Evolutionary conservation across 2,797 vertebrate species (phyloP), one percentile per base, ranked within the genome.

Genomic region (Psittacula derbiana): DNA sequence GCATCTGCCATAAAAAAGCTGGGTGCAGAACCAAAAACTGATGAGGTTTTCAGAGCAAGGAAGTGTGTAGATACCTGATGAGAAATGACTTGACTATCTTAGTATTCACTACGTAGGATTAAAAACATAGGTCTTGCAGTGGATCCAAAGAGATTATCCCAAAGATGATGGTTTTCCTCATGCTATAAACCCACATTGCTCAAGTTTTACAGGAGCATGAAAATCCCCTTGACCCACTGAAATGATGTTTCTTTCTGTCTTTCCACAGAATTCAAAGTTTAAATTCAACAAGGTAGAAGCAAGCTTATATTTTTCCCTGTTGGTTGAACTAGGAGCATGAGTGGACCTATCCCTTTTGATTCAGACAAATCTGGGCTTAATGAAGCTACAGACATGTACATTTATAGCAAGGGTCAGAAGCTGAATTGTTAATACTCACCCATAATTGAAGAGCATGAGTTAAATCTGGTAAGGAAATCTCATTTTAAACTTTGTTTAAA

Each of bases 391-490:
- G 73, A 88, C 28, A 5, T 24, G 43, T 70, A 44, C 44, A 16
- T 91, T 88, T 92, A 67, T 75, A 74, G 72, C 57, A 90, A 86
- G 90, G 55, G 70, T 88, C 78, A 81, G 85, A 85, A 80, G 30
- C 38, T 49, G 69, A 87, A 64, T 61, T 84, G 73, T 85, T 91
- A 93, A 73, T 84, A 81, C 20, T 81, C 53, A 43, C 69, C 28
- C 28, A 40, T 75, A 90, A 92, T 89, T 92, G 85, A 95, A 90
- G 50, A 94, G 65, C 6, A 58, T 47, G 40, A 43, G 46, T 83
- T 92, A 87, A 61, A 71, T 93, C 94, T 75, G 50, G 72, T 64
- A 71, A 92, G 62, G 47, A 88, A 95, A 64, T 73, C 36, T 90
- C 62, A 75, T 82, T 58, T 94, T 81, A 47, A 84, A 40, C 62